Evolutionary conservation across 92 coral and sea anemone species (phyloP).

Genomic region (Umimayanthus chanpuru): DNA sequence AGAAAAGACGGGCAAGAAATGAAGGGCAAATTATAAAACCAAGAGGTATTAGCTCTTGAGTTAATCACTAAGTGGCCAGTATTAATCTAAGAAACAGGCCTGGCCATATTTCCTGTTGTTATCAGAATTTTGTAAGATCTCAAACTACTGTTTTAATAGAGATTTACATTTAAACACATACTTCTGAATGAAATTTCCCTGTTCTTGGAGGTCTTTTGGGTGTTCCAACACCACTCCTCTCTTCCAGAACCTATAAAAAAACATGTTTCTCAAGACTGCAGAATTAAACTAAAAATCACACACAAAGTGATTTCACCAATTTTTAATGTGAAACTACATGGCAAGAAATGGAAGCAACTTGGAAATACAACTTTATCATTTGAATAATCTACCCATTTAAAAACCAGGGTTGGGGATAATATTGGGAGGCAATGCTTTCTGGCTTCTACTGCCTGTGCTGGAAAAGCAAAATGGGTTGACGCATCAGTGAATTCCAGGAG

Average conservation of each 20-base stretch:
- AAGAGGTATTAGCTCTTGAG: too few relatives aligned
- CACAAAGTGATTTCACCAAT: constrained; percentile 4
- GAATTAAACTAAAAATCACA: background rate
- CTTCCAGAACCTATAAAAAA: constrained; percentile 21
- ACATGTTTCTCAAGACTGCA: constrained; percentile 9
- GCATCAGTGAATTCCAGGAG: constrained; percentile 14
- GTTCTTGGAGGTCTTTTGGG: constrained; percentile 28
- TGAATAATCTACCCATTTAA: background rate
- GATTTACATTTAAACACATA: constrained; percentile 8
- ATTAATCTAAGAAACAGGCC: constrained; percentile 20
- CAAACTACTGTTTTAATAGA: constrained; percentile 19
- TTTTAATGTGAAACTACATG: background rate
- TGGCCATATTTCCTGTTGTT: constrained; percentile 21
- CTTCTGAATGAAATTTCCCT: constrained; percentile 19
- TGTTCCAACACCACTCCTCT: background rate
- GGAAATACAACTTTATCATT: constrained; percentile 1
- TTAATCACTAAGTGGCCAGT: background rate
- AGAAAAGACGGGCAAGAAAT: too few relatives aligned
- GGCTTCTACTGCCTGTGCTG: constrained; percentile 20
- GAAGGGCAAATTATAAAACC: too few relatives aligned
- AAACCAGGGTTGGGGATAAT: background rate
- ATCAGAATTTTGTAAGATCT: constrained; percentile 10
- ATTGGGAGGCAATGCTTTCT: background rate
- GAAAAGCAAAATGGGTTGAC: constrained; percentile 6
- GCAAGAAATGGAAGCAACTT: background rate